Evolutionary conservation across 2,888 invertebrate genomes (phyloP).

Genomic region (Tenodera sinensis): DNA sequence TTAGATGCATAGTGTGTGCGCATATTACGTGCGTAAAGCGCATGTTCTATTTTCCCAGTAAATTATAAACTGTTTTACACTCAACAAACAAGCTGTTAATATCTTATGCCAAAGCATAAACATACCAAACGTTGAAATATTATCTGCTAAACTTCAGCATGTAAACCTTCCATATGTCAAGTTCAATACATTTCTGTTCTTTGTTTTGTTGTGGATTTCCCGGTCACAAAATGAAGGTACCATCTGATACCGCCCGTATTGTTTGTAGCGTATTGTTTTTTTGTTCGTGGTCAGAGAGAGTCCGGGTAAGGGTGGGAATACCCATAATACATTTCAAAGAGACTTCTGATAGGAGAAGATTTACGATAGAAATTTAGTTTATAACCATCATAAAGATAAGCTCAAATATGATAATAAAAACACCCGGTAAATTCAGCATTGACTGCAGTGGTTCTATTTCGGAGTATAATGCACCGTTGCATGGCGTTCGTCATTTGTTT

Average conservation of each 20-base stretch:
- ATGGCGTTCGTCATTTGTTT: neutral
- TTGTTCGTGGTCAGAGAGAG: neutral
- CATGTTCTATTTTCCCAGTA: no score
- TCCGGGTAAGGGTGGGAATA: neutral
- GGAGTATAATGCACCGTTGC: neutral
- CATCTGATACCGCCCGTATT: neutral
- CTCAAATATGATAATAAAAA: neutral
- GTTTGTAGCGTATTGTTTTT: neutral
- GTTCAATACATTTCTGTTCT: neutral
- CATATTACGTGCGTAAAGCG: no score
- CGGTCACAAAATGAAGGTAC: neutral
- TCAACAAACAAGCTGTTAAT: no score
- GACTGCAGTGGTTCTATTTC: neutral
- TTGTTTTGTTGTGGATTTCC: neutral
- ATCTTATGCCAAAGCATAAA: no score
- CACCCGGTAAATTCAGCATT: neutral
- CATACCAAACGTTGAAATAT: no score
- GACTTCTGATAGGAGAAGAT: neutral
- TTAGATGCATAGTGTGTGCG: no score
- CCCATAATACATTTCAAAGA: neutral
- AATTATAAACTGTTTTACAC: no score
- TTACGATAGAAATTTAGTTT: neutral
- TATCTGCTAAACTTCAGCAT: neutral
- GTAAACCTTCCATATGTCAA: neutral
- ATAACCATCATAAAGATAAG: neutral